Evolutionary conservation across 2,888 invertebrate species (phyloP), one percentile per base, ranked within the genome.

Genomic region (Drosophila heteroneura): DNA sequence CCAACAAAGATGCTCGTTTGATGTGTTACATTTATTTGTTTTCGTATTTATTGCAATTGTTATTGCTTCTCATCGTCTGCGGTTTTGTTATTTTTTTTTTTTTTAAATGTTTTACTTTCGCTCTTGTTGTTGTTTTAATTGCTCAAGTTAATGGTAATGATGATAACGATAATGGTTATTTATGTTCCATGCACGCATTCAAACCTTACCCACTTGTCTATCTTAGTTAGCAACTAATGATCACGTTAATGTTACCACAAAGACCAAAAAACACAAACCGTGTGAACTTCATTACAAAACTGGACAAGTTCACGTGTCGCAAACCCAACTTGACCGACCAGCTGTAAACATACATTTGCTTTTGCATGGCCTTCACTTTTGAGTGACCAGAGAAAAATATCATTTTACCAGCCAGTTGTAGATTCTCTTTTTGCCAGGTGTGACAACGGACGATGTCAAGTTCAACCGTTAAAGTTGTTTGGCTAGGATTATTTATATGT

Each of bases 81-180:
- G 58, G 28, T 61, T 77, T n/a, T 30, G n/a, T 37, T 6, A 6
- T 16, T 16, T 35, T 16, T 32, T 5, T 59, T 59, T 10, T 30
- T 52, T 22, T 54, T 78, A 79, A 84, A 67, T 77, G 63, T 71
- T 88, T 84, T 70, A 88, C 84, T 84, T 84, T 83, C 83, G 87
- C 89, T 83, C 73, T 70, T 56, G 52, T 74, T 47, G 22, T 47
- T 47, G 16, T 47, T 81, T 89, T 85, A 89, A 85, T 89, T 83
- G 82, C 66, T 69, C 58, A 59, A 64, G 62, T 51, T 70, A 70
- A 72, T 70, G 65, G 67, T 78, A 49, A 78, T 76, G 39, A 59
- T 65, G 72, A 61, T 73, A 63, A 82, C 70, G 78, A 65, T 75
- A 59, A 79, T 75, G 59, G 52, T 41, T 33, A 59, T 63, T 71